These are phyloP conservation scores for Erpobdella octoculata DNA, from an alignment of 2,888 invertebrate species.

Conservation along the genomic window DNA sequence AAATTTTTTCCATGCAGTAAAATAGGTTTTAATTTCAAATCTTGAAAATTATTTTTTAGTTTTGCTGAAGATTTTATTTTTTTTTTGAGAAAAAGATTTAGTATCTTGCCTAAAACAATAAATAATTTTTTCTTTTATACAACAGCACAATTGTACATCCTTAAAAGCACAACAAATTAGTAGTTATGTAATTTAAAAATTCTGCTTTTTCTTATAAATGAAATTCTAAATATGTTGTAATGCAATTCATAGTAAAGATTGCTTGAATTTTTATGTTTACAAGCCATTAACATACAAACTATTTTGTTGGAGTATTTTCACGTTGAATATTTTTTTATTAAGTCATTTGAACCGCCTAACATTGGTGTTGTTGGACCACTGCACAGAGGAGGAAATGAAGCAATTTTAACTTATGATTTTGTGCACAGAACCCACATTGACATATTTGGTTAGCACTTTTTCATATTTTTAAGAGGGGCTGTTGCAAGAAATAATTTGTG, in stretches of 20 bases:
- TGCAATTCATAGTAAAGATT: background rate
- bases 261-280: background rate
- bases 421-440: constrained; percentile 37
- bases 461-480: background rate
- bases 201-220: background rate
- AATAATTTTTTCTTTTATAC: too few relatives aligned
- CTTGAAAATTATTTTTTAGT: too few relatives aligned
- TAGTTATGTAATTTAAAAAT: background rate
- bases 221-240: background rate
- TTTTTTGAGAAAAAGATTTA: too few relatives aligned
- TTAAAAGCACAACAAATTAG: too few relatives aligned
- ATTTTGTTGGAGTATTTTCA: background rate
- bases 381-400: constrained; percentile 37
- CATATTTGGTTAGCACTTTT: constrained; percentile 32
- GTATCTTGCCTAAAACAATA: too few relatives aligned
- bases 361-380: constrained; percentile 38
- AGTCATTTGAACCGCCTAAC: constrained; percentile 32
- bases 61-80: too few relatives aligned
- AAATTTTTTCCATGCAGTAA: too few relatives aligned
- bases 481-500: too few relatives aligned
- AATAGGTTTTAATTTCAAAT: too few relatives aligned
- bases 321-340: too few relatives aligned
- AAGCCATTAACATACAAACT: background rate
- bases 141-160: too few relatives aligned
- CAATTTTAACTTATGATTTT: constrained; percentile 38